phyloP scores from a whole-genome alignment of 2,888 invertebrate species.

The Megaustenia siamemsis region DNA sequence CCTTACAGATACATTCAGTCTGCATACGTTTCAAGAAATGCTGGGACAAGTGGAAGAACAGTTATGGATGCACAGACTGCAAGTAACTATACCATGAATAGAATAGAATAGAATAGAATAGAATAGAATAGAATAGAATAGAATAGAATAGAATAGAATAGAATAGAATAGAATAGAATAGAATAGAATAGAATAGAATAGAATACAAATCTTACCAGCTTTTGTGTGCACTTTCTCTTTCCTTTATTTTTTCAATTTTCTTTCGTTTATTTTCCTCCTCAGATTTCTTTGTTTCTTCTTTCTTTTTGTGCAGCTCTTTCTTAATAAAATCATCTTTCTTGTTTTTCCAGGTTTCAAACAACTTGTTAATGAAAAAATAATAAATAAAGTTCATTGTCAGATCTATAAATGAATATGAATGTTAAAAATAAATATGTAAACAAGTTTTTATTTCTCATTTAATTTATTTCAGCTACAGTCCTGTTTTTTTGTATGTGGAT shows the following conservation, averaged over 20 bases:
- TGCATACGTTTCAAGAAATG: no score
- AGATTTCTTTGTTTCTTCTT: constrained; percentile 61
- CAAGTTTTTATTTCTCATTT: background rate
- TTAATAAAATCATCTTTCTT: constrained; percentile 62
- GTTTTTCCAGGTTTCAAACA: constrained; percentile 62
- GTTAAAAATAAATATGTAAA: background rate
- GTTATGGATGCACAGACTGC: no score
- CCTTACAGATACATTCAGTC: no score
- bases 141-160: no score
- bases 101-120: no score
- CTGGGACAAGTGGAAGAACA: no score
- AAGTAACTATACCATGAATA: no score
- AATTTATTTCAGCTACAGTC: background rate
- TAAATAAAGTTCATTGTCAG: background rate
- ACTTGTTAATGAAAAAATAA: constrained; percentile 18
- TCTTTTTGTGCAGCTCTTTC: constrained; percentile 57
- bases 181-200: background rate
- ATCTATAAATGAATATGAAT: background rate
- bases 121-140: no score
- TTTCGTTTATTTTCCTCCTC: constrained; percentile 48
- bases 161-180: background rate
- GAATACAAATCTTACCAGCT: constrained; percentile 63
- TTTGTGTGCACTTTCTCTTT: constrained; percentile 63
- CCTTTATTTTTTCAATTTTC: constrained; percentile 44
- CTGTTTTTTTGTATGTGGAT: no score